A percentile compares a stretch with the other conserved stretches of the same genome.
Conservation (phyloP, 2,888 invertebrate species). For the Pemphredon lugubris region DNA sequence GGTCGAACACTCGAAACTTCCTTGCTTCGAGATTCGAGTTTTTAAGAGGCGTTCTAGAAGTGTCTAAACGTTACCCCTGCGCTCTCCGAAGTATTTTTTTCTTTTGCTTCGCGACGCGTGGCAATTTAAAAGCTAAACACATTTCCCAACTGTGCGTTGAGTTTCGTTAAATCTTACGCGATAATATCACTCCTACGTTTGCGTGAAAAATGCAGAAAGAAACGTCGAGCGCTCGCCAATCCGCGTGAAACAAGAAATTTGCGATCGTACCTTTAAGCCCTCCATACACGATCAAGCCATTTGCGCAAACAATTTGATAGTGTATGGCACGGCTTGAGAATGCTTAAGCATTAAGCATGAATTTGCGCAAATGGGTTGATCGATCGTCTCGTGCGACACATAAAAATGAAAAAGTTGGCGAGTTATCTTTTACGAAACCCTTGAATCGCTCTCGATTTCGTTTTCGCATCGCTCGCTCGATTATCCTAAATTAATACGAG, state of each 20-base stretch:
- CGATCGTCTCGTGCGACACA: too few relatives aligned
- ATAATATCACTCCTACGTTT: conserved; percentile 8
- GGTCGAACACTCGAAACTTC: conserved; percentile 31
- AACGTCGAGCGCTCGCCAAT: too few relatives aligned
- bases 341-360: too few relatives aligned
- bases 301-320: too few relatives aligned
- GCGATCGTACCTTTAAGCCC: too few relatives aligned
- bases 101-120: conserved; percentile 38
- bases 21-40: conserved; percentile 16
- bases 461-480: not conserved
- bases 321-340: too few relatives aligned
- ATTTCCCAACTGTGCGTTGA: not conserved
- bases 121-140: conserved; percentile 26
- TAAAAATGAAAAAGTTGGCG: too few relatives aligned
- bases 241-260: too few relatives aligned
- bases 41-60: conserved; percentile 20
- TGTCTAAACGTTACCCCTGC: conserved; percentile 7
- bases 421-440: not conserved
- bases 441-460: too few relatives aligned
- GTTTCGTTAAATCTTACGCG: not conserved
- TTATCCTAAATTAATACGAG: conserved; percentile 36
- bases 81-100: conserved; percentile 25
- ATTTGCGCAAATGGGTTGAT: too few relatives aligned
- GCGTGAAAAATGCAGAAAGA: too few relatives aligned
- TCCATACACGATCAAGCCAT: too few relatives aligned